These are phyloP conservation scores for Bombus confusus DNA, from an alignment of 1,140 invertebrate genomes.

Conservation along the genomic window DNA sequence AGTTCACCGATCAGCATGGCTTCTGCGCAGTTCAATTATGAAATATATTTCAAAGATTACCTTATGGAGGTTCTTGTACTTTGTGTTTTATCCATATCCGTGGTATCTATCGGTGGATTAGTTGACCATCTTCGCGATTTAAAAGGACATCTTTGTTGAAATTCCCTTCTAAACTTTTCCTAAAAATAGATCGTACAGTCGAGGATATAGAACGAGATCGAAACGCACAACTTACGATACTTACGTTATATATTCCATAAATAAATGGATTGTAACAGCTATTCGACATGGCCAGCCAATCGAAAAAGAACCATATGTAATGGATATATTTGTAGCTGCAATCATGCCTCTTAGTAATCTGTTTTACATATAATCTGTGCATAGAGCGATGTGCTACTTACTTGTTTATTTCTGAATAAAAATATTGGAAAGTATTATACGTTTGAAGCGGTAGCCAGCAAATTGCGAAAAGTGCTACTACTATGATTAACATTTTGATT, in stretches of 20 bases:
- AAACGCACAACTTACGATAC: constrained; percentile 72
- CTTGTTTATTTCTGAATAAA: constrained; percentile 88
- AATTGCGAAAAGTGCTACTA: constrained; percentile 90
- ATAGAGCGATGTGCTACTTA: constrained; percentile 80
- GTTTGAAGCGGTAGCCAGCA: constrained; percentile 92
- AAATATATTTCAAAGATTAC: constrained; percentile 57
- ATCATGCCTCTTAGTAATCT: constrained; percentile 18
- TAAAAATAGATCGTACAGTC: constrained; percentile 72
- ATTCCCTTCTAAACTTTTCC: constrained; percentile 89
- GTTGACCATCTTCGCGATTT: constrained; percentile 80
- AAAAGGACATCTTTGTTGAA: constrained; percentile 85
- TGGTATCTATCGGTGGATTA: constrained; percentile 72
- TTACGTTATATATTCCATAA: constrained; percentile 93
- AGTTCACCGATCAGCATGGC: too few relatives aligned
- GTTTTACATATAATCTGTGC: not conserved
- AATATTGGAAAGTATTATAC: constrained; percentile 88
- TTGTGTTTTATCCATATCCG: constrained; percentile 74
- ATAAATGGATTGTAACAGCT: constrained; percentile 94
- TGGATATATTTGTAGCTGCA: constrained; percentile 89
- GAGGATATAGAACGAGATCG: not conserved
- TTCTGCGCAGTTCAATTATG: too few relatives aligned
- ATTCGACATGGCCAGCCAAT: constrained; percentile 94
- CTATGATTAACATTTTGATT: constrained; percentile 93
- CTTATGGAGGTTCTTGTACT: constrained; percentile 67
- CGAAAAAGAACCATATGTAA: constrained; percentile 90